A percentile compares a stretch with the other conserved stretches of the same genome.
Conservation (phyloP, 1,140 invertebrate species). For the Choristoneura fumiferana region DNA sequence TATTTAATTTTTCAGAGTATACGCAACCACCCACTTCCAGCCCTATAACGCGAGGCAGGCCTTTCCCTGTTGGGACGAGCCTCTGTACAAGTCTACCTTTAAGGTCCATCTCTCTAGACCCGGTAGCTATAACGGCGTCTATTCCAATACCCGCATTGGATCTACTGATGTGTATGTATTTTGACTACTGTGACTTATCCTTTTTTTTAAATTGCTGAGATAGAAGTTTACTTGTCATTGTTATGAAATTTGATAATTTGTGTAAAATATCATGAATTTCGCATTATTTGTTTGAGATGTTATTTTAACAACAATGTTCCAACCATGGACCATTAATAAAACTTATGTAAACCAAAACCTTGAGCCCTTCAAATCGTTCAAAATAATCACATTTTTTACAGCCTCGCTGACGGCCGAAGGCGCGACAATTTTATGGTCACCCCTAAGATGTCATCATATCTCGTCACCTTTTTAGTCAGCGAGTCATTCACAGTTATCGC, state of each 20-base stretch:
- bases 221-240: too few relatives aligned
- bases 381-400: constrained; percentile 29
- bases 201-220: too few relatives aligned
- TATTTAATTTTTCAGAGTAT: constrained; percentile 77
- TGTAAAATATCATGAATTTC: too few relatives aligned
- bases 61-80: constrained; percentile 95
- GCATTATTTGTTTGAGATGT: too few relatives aligned
- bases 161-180: constrained; percentile 39
- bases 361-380: too few relatives aligned
- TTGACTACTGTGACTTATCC: too few relatives aligned
- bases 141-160: constrained; percentile 53
- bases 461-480: constrained; percentile 86
- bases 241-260: too few relatives aligned
- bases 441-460: constrained; percentile 90
- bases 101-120: constrained; percentile 82
- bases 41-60: constrained; percentile 89
- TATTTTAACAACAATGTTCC: too few relatives aligned
- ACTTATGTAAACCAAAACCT: too few relatives aligned
- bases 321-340: too few relatives aligned
- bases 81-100: constrained; percentile 89
- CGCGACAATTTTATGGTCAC: constrained; percentile 67
- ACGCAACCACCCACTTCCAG: constrained; percentile 89
- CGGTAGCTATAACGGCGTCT: constrained; percentile 73
- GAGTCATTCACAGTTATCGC: constrained; percentile 62
- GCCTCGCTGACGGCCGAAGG: constrained; percentile 31